Conservation (phyloP, 2,888 invertebrate species). For the Tethea ocularis region DNA sequence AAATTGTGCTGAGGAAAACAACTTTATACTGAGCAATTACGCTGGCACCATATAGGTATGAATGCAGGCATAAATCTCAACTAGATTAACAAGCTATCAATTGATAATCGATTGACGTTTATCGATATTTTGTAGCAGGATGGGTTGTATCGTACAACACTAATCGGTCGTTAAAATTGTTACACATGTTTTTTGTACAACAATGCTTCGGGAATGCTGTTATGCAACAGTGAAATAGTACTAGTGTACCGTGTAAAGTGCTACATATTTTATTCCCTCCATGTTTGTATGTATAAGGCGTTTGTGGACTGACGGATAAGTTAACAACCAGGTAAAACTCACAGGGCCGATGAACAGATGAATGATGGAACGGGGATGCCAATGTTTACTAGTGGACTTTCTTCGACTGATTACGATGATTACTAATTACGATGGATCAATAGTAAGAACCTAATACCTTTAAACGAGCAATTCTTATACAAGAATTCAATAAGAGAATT, state of each 20-base stretch:
- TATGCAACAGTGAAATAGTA: background rate
- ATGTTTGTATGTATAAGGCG: background rate
- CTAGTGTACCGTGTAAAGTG: background rate
- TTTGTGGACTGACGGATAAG: background rate
- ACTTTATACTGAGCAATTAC: slow-evolving; percentile 53
- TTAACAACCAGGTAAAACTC: background rate
- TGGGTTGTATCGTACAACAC: slow-evolving; percentile 11
- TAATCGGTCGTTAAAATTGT: slow-evolving; percentile 13
- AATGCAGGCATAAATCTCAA: slow-evolving; percentile 4
- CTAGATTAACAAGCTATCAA: slow-evolving; percentile 25
- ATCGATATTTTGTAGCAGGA: slow-evolving; percentile 19
- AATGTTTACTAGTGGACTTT: too few species aligned
- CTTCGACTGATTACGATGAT: too few species aligned
- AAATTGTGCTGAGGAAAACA: slow-evolving; percentile 50
- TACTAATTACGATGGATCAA: too few species aligned
- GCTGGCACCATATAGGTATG: slow-evolving; percentile 17
- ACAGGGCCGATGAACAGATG: too few species aligned
- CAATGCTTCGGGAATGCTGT: slow-evolving; percentile 1
- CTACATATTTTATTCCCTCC: background rate
- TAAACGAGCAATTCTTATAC: too few species aligned
- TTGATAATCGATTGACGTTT: slow-evolving; percentile 27
- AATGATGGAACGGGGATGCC: too few species aligned
- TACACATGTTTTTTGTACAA: slow-evolving; percentile 6
- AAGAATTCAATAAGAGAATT: too few species aligned
- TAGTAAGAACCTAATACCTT: too few species aligned